Base-by-base conservation (phyloP, 2,113 vertebrate species). In the Cyprinodon tularosa region DNA sequence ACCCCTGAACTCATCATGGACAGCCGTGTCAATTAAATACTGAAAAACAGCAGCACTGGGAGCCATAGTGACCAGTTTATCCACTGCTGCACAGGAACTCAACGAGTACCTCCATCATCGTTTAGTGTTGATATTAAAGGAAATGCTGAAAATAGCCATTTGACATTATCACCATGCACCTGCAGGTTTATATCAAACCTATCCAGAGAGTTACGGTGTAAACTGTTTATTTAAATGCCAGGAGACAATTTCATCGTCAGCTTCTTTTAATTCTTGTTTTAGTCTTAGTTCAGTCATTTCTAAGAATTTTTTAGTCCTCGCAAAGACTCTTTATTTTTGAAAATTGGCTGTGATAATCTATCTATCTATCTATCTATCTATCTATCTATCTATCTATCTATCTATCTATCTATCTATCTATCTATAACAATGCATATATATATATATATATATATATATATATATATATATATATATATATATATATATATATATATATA, bases 1-100 rank as follows among this genome's bases (percentile, higher is more conserved):
- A 93, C 91, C 92, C 87, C 90, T 93, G 92, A 93, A 93, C 92
- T 93, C 90, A 92, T 92, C 91, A 88, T 90, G 91, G 90, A 93
- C 90, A 85, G 84, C 90, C 89, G 72, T 93, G 92, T 93, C 92
- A 92, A 93, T 93, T 92, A 93, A 93, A 92, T 80, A 88, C 90
- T 92, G 92, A 91, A 89, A 93, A 93, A 93, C 92, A 90, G 91
- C 89, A 92, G 89, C 86, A 86, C 78, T 75, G 90, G 89, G 88
- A 90, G 89, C 83, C 81, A 86, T 86, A 84, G 85, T 86, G 79
- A 91, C 90, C 88, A 79, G 87, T 87, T 78, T 62, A 76, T 86
- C 76, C 84, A 45, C 70, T 12, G 83, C 79, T 86, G 71, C 76
- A 83, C 17, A 76, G 74, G 68, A 70, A 64, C 84, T 72, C 79